Evolutionary conservation across 1,140 invertebrate species (phyloP).

Genomic region (Drosophila rhopaloa): DNA sequence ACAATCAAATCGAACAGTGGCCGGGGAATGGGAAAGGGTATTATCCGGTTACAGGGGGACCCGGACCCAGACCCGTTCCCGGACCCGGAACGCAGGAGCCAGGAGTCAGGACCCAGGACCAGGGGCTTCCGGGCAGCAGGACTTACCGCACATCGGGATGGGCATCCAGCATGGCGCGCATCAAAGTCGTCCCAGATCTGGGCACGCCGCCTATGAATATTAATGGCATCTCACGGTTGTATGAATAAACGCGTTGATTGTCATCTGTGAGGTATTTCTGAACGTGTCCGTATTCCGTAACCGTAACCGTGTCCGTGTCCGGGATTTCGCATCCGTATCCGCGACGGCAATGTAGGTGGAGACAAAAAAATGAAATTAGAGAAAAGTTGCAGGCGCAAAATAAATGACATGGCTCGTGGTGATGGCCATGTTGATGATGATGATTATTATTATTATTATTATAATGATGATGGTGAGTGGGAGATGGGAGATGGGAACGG

Average conservation of each 20-base stretch:
- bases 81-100: background rate
- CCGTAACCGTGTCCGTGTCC: constrained; percentile 9
- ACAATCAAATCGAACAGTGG: constrained; percentile 43
- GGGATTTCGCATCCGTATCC: constrained; percentile 17
- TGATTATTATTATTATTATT: constrained; percentile 8
- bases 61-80: too few relatives aligned
- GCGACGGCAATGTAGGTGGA: constrained; percentile 4
- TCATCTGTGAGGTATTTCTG: constrained; percentile 87
- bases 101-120: background rate
- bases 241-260: constrained; percentile 88
- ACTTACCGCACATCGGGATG: constrained; percentile 96
- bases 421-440: constrained; percentile 27
- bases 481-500: background rate
- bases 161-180: constrained; percentile 99
- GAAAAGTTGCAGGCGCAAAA: constrained; percentile 57
- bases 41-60: constrained; percentile 27
- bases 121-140: background rate
- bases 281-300: constrained; percentile 23
- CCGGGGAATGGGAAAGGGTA: constrained; percentile 5
- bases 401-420: constrained; percentile 54
- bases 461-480: constrained; percentile 22
- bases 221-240: constrained; percentile 94
- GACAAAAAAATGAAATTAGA: constrained; percentile 74
- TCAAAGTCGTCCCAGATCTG: constrained; percentile 97
- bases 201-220: constrained; percentile 99